A percentile compares a stretch with the other conserved stretches of the same genome.
Evolutionary conservation across 2,888 invertebrate genomes (phyloP).

Genomic region (Drosophila phalerata): DNA sequence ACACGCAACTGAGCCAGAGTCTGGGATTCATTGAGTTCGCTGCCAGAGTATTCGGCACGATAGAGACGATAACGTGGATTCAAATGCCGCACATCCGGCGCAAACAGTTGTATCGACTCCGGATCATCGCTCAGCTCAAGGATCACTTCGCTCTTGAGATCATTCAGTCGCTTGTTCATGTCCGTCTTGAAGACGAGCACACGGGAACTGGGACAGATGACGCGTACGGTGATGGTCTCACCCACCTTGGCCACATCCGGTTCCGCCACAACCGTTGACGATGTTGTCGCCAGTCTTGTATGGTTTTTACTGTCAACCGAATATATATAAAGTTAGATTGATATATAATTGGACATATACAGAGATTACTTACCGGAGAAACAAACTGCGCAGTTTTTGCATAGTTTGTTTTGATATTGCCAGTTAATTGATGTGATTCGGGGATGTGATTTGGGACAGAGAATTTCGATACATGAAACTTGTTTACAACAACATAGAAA

Average conservation of each 20-base stretch:
- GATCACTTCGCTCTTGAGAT: conserved; percentile 83
- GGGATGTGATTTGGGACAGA: conserved; percentile 46
- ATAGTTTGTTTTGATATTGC: conserved; percentile 68
- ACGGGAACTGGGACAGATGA: conserved; percentile 83
- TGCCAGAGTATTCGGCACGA: conserved; percentile 80
- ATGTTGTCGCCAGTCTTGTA: conserved; percentile 42
- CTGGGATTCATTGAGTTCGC: conserved; percentile 76
- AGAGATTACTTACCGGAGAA: conserved; percentile 72
- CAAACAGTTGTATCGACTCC: conserved; percentile 82
- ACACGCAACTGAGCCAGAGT: conserved; percentile 78
- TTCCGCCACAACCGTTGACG: conserved; percentile 45
- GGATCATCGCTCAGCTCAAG: conserved; percentile 83
- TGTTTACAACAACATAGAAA: conserved; percentile 15
- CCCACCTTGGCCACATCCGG: conserved; percentile 45
- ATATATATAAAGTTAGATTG: background rate
- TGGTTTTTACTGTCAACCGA: conserved; percentile 68
- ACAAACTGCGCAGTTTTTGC: conserved; percentile 83
- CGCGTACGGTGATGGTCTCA: conserved; percentile 78
- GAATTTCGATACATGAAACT: conserved; percentile 66
- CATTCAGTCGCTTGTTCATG: conserved; percentile 75
- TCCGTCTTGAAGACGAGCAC: conserved; percentile 79
- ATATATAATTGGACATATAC: background rate
- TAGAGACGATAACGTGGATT: conserved; percentile 82
- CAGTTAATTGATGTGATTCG: background rate
- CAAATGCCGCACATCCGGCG: conserved; percentile 81